phyloP scores from a whole-genome alignment of 2,113 vertebrate genomes.

The Copsychus sechellarum region DNA sequence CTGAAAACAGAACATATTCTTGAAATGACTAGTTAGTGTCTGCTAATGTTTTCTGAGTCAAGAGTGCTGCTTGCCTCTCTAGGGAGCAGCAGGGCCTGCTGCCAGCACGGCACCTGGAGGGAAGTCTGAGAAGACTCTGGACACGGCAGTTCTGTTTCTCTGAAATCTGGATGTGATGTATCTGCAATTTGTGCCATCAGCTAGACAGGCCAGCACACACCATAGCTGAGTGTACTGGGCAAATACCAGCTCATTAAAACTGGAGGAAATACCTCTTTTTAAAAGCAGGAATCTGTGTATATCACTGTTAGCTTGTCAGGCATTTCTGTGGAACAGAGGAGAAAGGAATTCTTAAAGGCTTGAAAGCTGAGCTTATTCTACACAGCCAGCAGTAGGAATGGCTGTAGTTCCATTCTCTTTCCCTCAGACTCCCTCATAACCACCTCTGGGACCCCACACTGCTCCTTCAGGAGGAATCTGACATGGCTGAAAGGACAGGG shows the following conservation, averaged over 20 bases:
- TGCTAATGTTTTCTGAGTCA: background rate
- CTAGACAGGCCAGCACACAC: background rate
- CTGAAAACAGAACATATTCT: conserved; percentile 1
- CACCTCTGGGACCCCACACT: background rate
- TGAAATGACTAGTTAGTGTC: conserved; percentile 9
- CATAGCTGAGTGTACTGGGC: background rate
- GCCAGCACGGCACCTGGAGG: conserved; percentile 14
- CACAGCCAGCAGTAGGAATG: background rate
- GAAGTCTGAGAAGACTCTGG: background rate
- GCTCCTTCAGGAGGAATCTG: background rate
- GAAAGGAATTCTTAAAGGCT: background rate
- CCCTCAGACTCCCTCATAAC: background rate
- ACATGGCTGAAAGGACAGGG: background rate
- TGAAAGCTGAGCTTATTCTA: background rate
- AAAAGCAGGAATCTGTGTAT: background rate
- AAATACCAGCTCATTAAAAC: background rate
- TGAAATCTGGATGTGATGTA: background rate
- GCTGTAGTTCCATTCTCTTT: background rate
- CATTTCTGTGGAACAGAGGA: background rate
- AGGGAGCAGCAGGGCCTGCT: background rate
- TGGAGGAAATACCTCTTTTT: background rate
- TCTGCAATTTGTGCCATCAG: background rate
- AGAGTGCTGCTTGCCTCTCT: background rate
- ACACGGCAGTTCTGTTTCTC: background rate
- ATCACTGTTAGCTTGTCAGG: background rate